Evolutionary conservation across 2,888 invertebrate genomes (phyloP), one percentile per base, ranked within the genome.

Genomic region (Sthenelais limicola): DNA sequence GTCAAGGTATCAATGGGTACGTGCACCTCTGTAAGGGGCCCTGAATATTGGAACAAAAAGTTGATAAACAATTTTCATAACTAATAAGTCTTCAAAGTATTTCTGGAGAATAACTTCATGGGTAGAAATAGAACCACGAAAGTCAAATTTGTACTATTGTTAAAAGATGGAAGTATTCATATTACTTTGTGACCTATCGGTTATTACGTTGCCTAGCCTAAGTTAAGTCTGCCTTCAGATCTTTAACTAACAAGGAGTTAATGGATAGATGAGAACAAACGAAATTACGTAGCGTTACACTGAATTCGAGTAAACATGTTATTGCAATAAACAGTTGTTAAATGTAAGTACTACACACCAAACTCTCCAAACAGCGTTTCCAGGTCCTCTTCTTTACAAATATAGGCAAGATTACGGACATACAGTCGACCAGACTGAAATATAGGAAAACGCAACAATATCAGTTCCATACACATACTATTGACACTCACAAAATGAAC

Each of bases 331-430:
- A 15, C 15, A 43, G 12, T 43, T 43, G 15, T 43, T 43, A 43
- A 15, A 12, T 24, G 15, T 28, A 15, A 51, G 33, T 67, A 47
- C 28, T 56, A 49, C 82, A 81, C 88, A 93, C 94, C 97, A 90
- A 91, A 96, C 88, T 92, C 92, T 84, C 93, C 92, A 89, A 98
- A 98, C 0, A 95, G 83, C 76, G 90, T 89, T 80, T 93, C 92
- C 47, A 99, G 85, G 82, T 97, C 95, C 74, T 94, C 93, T 87
- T 97, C 96, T 0, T 92, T 94, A 7, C 93, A 91, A 1, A 92
- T 91, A 84, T 96, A 98, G 0, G 96, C 90, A 73, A 98, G 90
- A 90, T 98, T 98, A 75, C 98, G 91, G 0, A 97, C 90, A 90
- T 96, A 98, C 82, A 98, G 93, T 79, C 94, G 91, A 1, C 98